Conservation (phyloP, 2,888 invertebrate species). For the Glaucopsyche alexis region DNA sequence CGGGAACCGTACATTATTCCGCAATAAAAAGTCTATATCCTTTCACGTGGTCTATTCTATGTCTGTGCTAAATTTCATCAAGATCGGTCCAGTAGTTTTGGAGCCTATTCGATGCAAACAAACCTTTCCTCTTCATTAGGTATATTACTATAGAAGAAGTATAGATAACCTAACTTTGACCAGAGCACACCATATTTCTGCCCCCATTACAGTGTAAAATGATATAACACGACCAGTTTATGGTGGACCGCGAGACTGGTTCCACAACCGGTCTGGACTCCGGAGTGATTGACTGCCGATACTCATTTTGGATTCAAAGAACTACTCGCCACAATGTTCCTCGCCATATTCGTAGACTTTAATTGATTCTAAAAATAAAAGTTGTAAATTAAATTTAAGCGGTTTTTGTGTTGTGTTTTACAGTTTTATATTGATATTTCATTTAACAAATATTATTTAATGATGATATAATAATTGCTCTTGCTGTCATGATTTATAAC, state of each 20-base stretch:
- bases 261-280: not conserved
- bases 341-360: slow-evolving; percentile 4
- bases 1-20: too few species aligned
- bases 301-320: slow-evolving; percentile 27
- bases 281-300: slow-evolving; percentile 25
- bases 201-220: slow-evolving; percentile 2
- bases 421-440: not conserved
- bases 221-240: not conserved
- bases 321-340: not conserved
- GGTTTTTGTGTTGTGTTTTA: not conserved
- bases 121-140: too few species aligned
- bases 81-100: too few species aligned
- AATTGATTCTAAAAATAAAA: slow-evolving; percentile 13
- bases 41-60: too few species aligned
- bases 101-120: too few species aligned
- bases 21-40: too few species aligned
- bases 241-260: not conserved
- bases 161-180: not conserved
- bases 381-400: not conserved
- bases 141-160: too few species aligned
- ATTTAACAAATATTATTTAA: not conserved
- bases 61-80: too few species aligned
- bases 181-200: not conserved
- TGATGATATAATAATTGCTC: too few species aligned
- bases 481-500: too few species aligned